Percentiles rank a stretch among this genome's conserved stretches.
phyloP scores from a whole-genome alignment of 2,797 vertebrate species.

The Chrosomus eos region DNA sequence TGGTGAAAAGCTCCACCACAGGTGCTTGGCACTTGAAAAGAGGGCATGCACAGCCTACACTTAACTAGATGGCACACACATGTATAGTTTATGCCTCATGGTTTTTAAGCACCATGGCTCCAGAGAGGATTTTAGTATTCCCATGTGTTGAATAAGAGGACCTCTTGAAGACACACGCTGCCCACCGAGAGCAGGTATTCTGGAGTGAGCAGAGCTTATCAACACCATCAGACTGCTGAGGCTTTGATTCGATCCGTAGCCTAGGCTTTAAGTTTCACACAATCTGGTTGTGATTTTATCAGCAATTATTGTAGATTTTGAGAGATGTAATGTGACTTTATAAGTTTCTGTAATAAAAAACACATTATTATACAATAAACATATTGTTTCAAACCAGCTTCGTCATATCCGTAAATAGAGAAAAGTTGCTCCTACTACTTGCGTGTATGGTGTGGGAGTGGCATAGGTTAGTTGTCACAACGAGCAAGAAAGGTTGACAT shows the following conservation, averaged over 20 bases:
- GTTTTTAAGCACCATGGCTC: slow-evolving; percentile 46
- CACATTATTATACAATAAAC: too few species aligned
- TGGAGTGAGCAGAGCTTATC: slow-evolving; percentile 49
- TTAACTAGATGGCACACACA: slow-evolving; percentile 2
- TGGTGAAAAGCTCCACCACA: neutral
- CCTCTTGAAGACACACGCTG: slow-evolving; percentile 36
- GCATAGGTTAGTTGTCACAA: too few species aligned
- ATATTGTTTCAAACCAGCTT: too few species aligned
- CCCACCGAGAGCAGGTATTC: slow-evolving; percentile 57
- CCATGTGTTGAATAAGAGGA: neutral
- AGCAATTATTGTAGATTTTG: slow-evolving; percentile 21
- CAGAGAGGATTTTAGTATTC: slow-evolving; percentile 36
- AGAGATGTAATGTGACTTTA: neutral
- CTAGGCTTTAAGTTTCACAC: slow-evolving; percentile 25
- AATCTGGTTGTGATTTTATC: slow-evolving; percentile 48
- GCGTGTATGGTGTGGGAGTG: too few species aligned
- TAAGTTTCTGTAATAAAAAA: neutral
- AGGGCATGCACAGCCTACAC: neutral
- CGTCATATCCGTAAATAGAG: too few species aligned
- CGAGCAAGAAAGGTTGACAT: too few species aligned
- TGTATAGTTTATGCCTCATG: neutral
- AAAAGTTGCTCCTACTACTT: too few species aligned
- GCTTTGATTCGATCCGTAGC: slow-evolving; percentile 60
- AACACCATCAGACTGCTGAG: slow-evolving; percentile 33
- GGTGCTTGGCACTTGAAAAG: neutral